These are phyloP conservation scores for Odontomyia ornata DNA, from an alignment of 2,888 invertebrate genomes.

Conservation along the genomic window DNA sequence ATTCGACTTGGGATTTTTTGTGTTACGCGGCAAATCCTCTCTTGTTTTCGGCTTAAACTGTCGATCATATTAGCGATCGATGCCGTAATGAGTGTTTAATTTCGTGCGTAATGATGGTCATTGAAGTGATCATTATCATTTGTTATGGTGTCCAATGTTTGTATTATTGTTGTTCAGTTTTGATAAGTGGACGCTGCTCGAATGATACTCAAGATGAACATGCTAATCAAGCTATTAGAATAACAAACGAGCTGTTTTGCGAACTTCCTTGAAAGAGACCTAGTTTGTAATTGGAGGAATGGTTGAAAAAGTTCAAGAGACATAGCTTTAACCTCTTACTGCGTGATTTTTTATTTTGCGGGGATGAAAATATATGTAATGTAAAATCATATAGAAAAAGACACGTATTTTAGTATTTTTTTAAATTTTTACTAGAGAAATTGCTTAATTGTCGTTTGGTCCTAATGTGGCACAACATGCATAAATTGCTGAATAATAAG, in stretches of 20 bases:
- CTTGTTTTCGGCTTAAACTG: constrained; percentile 40
- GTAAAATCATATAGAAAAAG: no score
- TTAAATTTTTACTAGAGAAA: no score
- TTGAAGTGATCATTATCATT: constrained; percentile 35
- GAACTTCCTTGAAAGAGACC: no score
- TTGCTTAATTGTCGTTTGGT: no score
- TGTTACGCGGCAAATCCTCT: constrained; percentile 9
- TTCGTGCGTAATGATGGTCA: constrained; percentile 38
- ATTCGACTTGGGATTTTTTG: not conserved
- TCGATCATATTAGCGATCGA: constrained; percentile 44
- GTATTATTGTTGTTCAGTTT: constrained; percentile 12
- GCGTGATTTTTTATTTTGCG: no score
- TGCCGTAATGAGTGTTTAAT: constrained; percentile 41
- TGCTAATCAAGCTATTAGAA: not conserved
- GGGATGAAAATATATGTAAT: no score
- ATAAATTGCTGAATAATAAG: no score
- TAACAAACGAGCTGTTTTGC: not conserved
- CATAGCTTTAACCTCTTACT: no score
- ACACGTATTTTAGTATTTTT: no score
- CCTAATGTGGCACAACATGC: no score
- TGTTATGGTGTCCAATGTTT: constrained; percentile 10
- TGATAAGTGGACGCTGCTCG: constrained; percentile 3
- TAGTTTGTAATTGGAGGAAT: no score
- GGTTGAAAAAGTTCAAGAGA: no score
- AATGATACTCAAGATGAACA: not conserved